Conservation (phyloP, 2,113 vertebrate species). For the Cygnus atratus region DNA sequence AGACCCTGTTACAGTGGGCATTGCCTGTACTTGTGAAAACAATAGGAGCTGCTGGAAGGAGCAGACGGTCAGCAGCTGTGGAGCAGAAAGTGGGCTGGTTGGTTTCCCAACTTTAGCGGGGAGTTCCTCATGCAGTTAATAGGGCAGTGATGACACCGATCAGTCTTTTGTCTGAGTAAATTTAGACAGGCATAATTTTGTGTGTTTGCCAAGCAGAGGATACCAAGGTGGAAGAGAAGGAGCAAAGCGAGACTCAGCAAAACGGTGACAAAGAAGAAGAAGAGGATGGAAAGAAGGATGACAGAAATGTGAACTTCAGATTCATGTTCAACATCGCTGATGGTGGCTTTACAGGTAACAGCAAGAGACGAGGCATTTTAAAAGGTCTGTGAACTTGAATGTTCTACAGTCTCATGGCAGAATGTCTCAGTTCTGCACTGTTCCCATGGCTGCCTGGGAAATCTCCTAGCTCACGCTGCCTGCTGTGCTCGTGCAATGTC, state of each 20-base stretch:
- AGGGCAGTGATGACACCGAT: not conserved
- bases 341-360: conserved; percentile 92
- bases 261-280: conserved; percentile 90
- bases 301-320: conserved; percentile 82
- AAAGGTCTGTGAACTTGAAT: not conserved
- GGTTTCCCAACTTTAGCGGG: not conserved
- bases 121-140: not conserved
- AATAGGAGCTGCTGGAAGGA: accelerated
- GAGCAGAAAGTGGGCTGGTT: not conserved
- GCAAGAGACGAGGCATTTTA: accelerated
- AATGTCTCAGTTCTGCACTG: accelerated
- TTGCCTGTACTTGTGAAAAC: not conserved
- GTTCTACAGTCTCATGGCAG: not conserved
- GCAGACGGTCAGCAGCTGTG: not conserved
- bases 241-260: conserved; percentile 79
- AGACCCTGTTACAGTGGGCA: not conserved
- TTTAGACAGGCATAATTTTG: not conserved
- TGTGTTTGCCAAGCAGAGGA: conserved; percentile 74
- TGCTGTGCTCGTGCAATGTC: accelerated
- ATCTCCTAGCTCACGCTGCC: accelerated
- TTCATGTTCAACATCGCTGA: conserved; percentile 99
- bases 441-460: not conserved
- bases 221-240: conserved; percentile 80
- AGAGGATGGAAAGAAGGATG: conserved; percentile 89
- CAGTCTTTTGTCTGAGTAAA: accelerated